Conservation (phyloP, 1,140 invertebrate species). For the Heliconius nattereri region DNA sequence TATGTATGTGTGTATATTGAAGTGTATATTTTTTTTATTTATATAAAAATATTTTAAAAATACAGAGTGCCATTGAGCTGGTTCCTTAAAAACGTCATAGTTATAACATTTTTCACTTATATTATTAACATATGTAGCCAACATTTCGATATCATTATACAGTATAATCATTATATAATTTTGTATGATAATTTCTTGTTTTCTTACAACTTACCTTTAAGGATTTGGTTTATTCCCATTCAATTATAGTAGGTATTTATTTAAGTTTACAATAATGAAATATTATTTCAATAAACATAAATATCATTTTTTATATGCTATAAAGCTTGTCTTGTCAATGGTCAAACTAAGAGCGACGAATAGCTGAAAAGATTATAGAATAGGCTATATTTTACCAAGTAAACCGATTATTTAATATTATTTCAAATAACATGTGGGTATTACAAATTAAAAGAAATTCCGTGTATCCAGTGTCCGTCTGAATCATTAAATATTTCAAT, state of each 20-base stretch:
- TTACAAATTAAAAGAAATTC: too few relatives aligned
- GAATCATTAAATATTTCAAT: too few relatives aligned
- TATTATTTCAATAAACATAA: too few relatives aligned
- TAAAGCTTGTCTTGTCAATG: too few relatives aligned
- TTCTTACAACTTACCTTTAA: constrained; percentile 22
- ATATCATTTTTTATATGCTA: too few relatives aligned
- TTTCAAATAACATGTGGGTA: too few relatives aligned
- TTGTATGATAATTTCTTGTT: constrained; percentile 52
- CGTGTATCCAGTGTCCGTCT: too few relatives aligned
- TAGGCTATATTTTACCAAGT: too few relatives aligned
- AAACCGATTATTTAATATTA: too few relatives aligned
- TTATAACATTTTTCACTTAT: constrained; percentile 45
- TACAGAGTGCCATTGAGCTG: constrained; percentile 65
- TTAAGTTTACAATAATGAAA: background rate
- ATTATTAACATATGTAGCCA: constrained; percentile 44
- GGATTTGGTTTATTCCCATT: background rate
- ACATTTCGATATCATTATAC: constrained; percentile 59
- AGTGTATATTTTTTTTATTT: constrained; percentile 7
- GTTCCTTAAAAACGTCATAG: constrained; percentile 54
- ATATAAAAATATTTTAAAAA: constrained; percentile 18
- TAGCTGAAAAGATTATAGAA: too few relatives aligned
- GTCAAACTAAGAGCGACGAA: too few relatives aligned
- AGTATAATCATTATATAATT: constrained; percentile 68
- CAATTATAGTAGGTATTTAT: background rate
- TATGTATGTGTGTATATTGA: constrained; percentile 35